phyloP scores from a whole-genome alignment of 2,888 invertebrate genomes.

The Resseliella maxima region DNA sequence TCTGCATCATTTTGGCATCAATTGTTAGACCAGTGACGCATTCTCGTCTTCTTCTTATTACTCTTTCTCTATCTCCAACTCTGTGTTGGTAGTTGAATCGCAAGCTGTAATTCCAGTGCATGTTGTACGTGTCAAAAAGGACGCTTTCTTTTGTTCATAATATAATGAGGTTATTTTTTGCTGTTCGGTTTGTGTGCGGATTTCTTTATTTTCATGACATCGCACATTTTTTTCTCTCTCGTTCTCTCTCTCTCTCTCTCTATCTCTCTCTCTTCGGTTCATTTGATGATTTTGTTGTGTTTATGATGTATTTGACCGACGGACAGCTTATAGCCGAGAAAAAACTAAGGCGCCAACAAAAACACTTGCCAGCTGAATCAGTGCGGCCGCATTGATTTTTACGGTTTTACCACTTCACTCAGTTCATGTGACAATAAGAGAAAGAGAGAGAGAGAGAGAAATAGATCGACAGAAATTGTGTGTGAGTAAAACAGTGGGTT shows the following conservation, averaged over 20 bases:
- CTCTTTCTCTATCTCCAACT: too few species aligned
- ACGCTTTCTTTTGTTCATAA: neutral
- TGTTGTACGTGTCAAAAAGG: neutral
- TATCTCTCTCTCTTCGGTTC: too few species aligned
- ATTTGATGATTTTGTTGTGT: neutral
- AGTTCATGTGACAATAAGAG: neutral
- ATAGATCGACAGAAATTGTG: too few species aligned
- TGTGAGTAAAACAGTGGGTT: too few species aligned
- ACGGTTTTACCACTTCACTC: neutral
- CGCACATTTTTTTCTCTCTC: neutral
- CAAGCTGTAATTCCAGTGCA: too few species aligned
- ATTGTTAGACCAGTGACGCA: neutral
- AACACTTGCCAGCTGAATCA: neutral
- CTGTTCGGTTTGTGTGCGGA: neutral
- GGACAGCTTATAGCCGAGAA: neutral
- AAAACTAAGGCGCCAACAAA: conserved; percentile 42
- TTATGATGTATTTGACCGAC: neutral
- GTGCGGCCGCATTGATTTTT: conserved; percentile 43
- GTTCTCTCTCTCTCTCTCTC: too few species aligned
- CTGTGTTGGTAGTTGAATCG: too few species aligned
- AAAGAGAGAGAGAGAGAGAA: too few species aligned
- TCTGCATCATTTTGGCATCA: conserved; percentile 9
- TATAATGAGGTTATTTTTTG: neutral
- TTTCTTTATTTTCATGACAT: conserved; percentile 35
- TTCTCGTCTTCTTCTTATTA: too few species aligned